Evolutionary conservation across 2,888 invertebrate genomes (phyloP), one percentile per base, ranked within the genome.

Genomic region (Brenthis hecate): DNA sequence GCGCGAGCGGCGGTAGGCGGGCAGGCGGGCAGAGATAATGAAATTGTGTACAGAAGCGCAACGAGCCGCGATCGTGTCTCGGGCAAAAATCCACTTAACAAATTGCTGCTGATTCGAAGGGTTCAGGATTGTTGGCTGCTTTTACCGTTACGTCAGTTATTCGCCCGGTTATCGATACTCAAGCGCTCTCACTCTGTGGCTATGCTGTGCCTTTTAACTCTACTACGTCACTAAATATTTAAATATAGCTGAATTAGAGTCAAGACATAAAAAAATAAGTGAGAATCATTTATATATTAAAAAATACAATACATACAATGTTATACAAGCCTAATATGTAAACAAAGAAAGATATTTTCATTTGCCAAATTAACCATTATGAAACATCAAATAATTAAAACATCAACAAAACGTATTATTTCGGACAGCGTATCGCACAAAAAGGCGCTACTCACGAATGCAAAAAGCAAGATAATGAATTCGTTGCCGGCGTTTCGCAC

Each of bases 1-100:
- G 81, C 82, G 85, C 85, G 86, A 85, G 85, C 85, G 81, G 83
- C 61, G 62, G 86, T 86, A 84, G 84, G 85, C 83, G 86, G 85
- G 84, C 85, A 82, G 85, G 87, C 88, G 85, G 85, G 86, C 85
- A 85, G 85, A 89, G 90, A 91, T 92, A 92, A 92, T 92, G 92
- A 92, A 92, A 92, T 92, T 92, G 92, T 92, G 92, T 92, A 90
- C 89, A 92, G 90, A 85, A 89, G 92, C 92, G 92, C 91, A 90
- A 87, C 92, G 92, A 89, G 89, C 85, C 91, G 88, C 82, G 91
- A 88, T 89, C 91, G 89, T 90, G 92, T 91, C 92, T 92, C 92
- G 91, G 88, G 86, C 91, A 92, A 93, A 93, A 93, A 93, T 93
- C 93, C 93, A 93, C 93, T 93, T 93, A 92, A 93, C 93, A 93